Percentiles rank a stretch among this genome's conserved stretches.
Evolutionary conservation across 2,113 vertebrate genomes (phyloP).

Genomic region (Melanerpes formicivorus): DNA sequence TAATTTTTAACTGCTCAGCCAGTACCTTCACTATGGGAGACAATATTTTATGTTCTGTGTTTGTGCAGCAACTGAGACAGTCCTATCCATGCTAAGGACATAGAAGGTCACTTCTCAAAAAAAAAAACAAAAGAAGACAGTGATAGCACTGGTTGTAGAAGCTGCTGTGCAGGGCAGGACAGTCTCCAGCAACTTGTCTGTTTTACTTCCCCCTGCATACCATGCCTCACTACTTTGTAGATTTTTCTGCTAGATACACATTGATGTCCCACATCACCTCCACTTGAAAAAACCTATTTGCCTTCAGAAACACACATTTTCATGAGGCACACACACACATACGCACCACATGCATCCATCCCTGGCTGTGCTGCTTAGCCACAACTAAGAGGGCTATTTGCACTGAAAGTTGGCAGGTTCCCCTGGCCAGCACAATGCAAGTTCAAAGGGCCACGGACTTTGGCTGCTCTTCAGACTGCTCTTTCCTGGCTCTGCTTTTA

Average conservation of each 20-base stretch:
- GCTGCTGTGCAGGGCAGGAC: background rate
- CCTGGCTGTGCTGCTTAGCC: background rate
- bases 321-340: no score
- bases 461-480: slow-evolving; percentile 16
- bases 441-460: background rate
- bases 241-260: background rate
- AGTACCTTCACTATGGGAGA: background rate
- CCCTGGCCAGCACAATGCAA: background rate
- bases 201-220: background rate
- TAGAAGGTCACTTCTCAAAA: background rate
- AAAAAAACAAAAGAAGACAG: background rate
- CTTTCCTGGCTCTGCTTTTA: background rate
- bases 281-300: background rate
- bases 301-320: background rate
- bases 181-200: background rate
- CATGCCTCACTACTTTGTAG: background rate
- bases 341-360: background rate
- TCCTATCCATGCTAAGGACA: background rate
- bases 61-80: background rate
- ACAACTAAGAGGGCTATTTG: background rate
- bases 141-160: background rate
- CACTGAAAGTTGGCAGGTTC: background rate
- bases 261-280: background rate
- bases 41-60: background rate
- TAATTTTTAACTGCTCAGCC: background rate